phyloP scores from a whole-genome alignment of 2,113 vertebrate species.

The Tinamus guttatus region DNA sequence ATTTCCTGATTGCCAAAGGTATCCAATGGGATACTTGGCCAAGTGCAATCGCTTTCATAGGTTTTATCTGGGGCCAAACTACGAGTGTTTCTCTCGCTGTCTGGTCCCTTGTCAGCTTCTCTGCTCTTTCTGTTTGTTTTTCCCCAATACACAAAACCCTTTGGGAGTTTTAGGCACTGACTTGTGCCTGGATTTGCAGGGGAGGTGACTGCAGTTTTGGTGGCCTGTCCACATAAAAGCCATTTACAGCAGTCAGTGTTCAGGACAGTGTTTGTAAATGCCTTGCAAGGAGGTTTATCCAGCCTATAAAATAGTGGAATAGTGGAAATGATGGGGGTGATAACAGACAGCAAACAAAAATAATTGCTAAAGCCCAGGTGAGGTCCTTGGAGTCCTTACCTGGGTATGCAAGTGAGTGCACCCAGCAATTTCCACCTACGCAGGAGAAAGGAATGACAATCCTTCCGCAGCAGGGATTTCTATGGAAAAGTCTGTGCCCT shows the following conservation, averaged over 20 bases:
- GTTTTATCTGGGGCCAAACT: neutral
- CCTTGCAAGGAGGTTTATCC: neutral
- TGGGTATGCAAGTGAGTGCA: neutral
- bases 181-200: fast-evolving
- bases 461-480: neutral
- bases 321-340: neutral
- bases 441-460: neutral
- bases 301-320: neutral
- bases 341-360: neutral
- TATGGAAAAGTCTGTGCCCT: neutral
- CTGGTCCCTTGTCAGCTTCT: neutral
- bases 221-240: neutral
- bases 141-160: neutral
- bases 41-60: neutral
- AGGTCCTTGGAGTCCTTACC: neutral
- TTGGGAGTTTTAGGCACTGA: neutral
- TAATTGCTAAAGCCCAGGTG: neutral
- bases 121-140: neutral
- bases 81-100: fast-evolving
- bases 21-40: neutral
- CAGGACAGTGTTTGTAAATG: neutral
- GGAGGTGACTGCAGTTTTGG: neutral
- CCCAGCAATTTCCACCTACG: fast-evolving
- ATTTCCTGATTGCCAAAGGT: slow-evolving; percentile 21
- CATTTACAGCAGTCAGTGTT: neutral